These are phyloP conservation scores for Leptatherina wallacei DNA, from an alignment of 2,797 vertebrate genomes.

Conservation along the genomic window DNA sequence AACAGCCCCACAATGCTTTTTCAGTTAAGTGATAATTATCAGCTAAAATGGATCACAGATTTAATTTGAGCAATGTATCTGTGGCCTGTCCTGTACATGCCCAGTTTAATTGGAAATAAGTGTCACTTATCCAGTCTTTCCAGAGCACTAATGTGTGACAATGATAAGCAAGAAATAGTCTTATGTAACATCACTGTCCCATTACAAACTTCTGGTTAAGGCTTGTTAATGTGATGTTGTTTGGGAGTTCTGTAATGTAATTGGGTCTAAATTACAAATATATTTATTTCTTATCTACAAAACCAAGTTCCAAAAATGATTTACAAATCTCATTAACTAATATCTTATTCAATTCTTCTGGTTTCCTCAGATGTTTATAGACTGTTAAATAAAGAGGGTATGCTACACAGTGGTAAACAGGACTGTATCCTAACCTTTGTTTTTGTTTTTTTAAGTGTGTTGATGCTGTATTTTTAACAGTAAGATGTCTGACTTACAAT, in stretches of 20 bases:
- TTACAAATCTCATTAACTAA: no score
- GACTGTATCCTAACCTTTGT: no score
- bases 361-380: background rate
- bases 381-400: no score
- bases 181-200: background rate
- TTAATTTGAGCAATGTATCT: slow-evolving; percentile 17
- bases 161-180: background rate
- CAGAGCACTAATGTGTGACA: background rate
- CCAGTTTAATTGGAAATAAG: background rate
- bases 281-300: background rate
- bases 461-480: no score
- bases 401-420: no score
- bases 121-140: background rate
- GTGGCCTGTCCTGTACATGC: background rate
- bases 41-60: slow-evolving; percentile 14
- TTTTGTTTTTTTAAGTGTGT: no score
- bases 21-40: slow-evolving; percentile 29
- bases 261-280: background rate
- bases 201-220: background rate
- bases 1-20: slow-evolving; percentile 21
- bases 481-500: no score
- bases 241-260: background rate
- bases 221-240: background rate
- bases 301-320: no score
- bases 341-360: no score